These are phyloP conservation scores for Drosophila santomea DNA, from an alignment of 1,140 invertebrate genomes.

Conservation along the genomic window DNA sequence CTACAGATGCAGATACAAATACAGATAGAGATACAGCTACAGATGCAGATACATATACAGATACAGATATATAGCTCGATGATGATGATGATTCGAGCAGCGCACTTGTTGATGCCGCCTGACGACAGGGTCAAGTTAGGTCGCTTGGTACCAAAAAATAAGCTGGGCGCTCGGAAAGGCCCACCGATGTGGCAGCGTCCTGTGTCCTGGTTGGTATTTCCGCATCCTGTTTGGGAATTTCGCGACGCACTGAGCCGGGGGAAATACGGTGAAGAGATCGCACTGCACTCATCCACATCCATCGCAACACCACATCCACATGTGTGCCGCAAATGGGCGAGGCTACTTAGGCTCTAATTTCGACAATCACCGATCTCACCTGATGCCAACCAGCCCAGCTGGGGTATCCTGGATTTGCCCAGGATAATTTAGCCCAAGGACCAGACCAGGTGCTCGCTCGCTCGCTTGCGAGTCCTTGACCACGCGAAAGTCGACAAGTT, in stretches of 20 bases:
- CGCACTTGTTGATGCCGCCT: constrained; percentile 43
- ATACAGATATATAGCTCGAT: background rate
- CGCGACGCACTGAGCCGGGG: constrained; percentile 30
- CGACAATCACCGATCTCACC: constrained; percentile 20
- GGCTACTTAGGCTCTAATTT: constrained; percentile 53
- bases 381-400: constrained; percentile 36
- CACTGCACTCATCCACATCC: no score
- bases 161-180: constrained; percentile 33
- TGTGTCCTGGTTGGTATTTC: constrained; percentile 24
- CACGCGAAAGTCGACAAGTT: constrained; percentile 5
- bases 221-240: constrained; percentile 40
- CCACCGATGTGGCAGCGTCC: background rate
- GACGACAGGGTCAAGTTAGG: constrained; percentile 35
- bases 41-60: background rate
- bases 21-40: no score
- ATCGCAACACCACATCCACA: constrained; percentile 11
- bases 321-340: constrained; percentile 23
- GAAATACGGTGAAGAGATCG: constrained; percentile 15
- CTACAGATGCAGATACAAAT: no score
- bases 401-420: constrained; percentile 42
- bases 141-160: background rate
- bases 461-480: constrained; percentile 18
- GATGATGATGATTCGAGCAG: constrained; percentile 34
- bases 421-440: background rate
- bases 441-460: constrained; percentile 35